phyloP scores from a whole-genome alignment of 1,140 invertebrate genomes.

The Sinonovacula constricta region DNA sequence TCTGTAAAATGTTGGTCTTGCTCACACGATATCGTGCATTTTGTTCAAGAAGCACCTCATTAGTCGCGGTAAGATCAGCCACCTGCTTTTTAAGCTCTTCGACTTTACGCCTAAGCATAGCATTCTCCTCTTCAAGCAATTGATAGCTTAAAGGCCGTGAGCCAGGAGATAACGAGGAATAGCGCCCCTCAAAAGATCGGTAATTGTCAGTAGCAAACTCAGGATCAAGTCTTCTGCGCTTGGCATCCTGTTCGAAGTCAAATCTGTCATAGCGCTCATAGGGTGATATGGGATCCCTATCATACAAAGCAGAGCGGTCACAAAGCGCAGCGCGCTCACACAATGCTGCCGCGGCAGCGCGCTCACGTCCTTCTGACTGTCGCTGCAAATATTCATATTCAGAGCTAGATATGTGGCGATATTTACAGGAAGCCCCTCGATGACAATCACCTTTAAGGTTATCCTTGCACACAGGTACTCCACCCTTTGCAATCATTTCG shows the following conservation, averaged over 20 bases:
- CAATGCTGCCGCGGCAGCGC: conserved; percentile 41
- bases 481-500: conserved; percentile 66
- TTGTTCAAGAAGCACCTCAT: conserved; percentile 89
- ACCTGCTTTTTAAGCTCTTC: conserved; percentile 87
- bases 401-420: conserved; percentile 65
- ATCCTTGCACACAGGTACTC: conserved; percentile 86
- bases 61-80: conserved; percentile 87
- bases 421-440: conserved; percentile 79
- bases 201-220: conserved; percentile 59
- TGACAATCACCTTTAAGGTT: conserved; percentile 87
- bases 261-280: conserved; percentile 67
- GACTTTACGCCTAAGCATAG: conserved; percentile 84
- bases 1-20: conserved; percentile 75
- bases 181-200: conserved; percentile 55
- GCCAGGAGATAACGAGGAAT: conserved; percentile 49
- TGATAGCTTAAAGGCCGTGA: conserved; percentile 65
- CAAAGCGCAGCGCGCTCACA: conserved; percentile 51
- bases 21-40: conserved; percentile 87
- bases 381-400: conserved; percentile 66
- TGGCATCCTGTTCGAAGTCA: conserved; percentile 50
- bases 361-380: conserved; percentile 55
- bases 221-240: conserved; percentile 60
- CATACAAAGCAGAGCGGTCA: conserved; percentile 6
- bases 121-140: conserved; percentile 87
- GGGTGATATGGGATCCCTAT: conserved; percentile 16